Conservation (phyloP, 1,140 invertebrate genomes). For the Pogonomyrmex californicus region DNA sequence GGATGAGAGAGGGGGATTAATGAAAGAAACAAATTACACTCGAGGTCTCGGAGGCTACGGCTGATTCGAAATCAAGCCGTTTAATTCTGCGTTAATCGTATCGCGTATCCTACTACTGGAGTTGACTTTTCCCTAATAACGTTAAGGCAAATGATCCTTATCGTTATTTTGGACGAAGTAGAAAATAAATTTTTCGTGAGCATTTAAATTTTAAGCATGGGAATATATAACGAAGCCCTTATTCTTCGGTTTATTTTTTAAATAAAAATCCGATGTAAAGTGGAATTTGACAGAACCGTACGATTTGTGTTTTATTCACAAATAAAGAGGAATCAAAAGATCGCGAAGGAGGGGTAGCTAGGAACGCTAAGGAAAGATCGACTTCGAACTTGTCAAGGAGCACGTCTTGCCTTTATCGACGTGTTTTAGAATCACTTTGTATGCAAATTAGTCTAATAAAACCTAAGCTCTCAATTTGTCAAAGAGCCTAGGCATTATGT, state of each 20-base stretch:
- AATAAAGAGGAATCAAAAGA: constrained; percentile 17
- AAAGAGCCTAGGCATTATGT: background rate
- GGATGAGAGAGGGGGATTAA: background rate
- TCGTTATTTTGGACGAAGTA: background rate
- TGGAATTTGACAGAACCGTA: background rate
- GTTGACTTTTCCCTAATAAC: background rate
- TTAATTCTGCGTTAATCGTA: background rate
- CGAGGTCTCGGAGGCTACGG: background rate
- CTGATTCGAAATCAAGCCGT: constrained; percentile 16
- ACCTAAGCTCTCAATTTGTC: constrained; percentile 18
- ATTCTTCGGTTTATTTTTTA: background rate
- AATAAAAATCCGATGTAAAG: background rate
- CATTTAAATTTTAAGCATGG: background rate
- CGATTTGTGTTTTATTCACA: background rate
- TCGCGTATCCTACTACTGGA: background rate
- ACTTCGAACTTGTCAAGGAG: constrained; percentile 24
- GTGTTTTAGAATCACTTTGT: constrained; percentile 34
- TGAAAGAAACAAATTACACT: constrained; percentile 15
- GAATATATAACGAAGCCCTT: background rate
- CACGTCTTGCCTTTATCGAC: background rate
- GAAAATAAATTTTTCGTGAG: background rate
- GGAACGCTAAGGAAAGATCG: background rate
- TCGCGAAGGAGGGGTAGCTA: background rate
- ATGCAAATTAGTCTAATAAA: constrained; percentile 46
- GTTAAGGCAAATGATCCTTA: background rate